Evolutionary conservation across 2,797 vertebrate genomes (phyloP).

Genomic region (Rhadinocentrus ornatus): DNA sequence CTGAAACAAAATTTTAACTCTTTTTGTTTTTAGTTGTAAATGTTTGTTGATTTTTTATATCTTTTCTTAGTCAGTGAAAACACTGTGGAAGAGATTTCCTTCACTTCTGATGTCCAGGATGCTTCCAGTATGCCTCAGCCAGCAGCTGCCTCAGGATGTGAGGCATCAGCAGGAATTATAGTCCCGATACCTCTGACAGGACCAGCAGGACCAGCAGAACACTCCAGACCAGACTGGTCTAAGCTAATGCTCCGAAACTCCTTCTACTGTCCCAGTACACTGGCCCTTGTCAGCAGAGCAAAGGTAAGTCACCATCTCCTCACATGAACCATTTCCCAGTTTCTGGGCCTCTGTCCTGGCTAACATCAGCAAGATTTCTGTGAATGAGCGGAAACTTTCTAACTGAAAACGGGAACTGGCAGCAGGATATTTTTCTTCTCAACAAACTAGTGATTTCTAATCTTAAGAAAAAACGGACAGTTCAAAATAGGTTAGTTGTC

Average conservation of each 20-base stretch:
- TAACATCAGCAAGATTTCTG: too few relatives aligned
- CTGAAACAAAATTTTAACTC: too few relatives aligned
- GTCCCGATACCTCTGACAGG: conserved; percentile 17
- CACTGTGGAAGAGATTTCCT: conserved; percentile 10
- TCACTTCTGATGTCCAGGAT: conserved; percentile 19
- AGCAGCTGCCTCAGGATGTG: conserved; percentile 5
- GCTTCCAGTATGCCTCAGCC: conserved; percentile 7
- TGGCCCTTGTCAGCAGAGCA: conserved; percentile 61
- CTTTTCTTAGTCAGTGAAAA: conserved; percentile 43
- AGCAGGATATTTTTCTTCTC: too few relatives aligned
- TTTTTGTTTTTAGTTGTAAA: neutral
- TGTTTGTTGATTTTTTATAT: neutral
- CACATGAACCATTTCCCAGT: too few relatives aligned
- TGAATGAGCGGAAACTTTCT: too few relatives aligned
- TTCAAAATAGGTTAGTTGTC: too few relatives aligned
- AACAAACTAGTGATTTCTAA: too few relatives aligned
- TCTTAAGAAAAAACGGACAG: too few relatives aligned
- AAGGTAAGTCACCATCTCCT: conserved; percentile 69
- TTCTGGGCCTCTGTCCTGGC: too few relatives aligned
- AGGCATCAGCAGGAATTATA: conserved; percentile 17
- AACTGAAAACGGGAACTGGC: too few relatives aligned
- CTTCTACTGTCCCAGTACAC: conserved; percentile 53
- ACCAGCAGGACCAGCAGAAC: conserved; percentile 10
- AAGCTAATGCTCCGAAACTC: conserved; percentile 58
- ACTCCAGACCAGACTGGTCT: conserved; percentile 60